phyloP scores from a whole-genome alignment of 37 sponge, comb jelly and placozoan species.

The Tethya wilhelma region DNA sequence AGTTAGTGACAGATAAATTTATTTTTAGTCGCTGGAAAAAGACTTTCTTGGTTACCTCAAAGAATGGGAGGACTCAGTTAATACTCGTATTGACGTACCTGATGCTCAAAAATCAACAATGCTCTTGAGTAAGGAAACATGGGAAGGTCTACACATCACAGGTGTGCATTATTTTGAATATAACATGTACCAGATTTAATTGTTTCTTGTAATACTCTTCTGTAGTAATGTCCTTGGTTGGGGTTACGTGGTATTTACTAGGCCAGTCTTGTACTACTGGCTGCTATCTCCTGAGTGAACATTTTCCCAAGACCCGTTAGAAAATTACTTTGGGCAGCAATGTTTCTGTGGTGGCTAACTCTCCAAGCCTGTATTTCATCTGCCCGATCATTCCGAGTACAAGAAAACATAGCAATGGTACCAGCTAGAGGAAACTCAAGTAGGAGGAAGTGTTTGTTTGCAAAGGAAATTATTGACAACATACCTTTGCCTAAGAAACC shows the following conservation, averaged over 20 bases:
- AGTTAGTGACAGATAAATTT: background rate
- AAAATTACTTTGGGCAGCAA: slow-evolving; percentile 29
- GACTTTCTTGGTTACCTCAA: slow-evolving; percentile 35
- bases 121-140: slow-evolving; percentile 13
- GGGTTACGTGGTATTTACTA: slow-evolving; percentile 15
- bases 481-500: slow-evolving; percentile 3
- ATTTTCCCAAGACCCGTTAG: slow-evolving; percentile 28
- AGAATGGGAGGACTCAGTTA: slow-evolving; percentile 22
- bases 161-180: background rate
- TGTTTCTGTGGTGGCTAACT: slow-evolving; percentile 21
- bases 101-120: background rate
- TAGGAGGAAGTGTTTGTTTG: slow-evolving; percentile 5
- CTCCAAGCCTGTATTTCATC: slow-evolving; percentile 1
- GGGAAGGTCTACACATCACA: slow-evolving; percentile 10
- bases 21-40: slow-evolving; percentile 18
- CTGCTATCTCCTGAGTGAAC: slow-evolving; percentile 14
- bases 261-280: background rate
- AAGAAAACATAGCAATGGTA: slow-evolving; percentile 7
- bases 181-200: background rate
- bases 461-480: background rate
- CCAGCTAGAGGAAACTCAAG: slow-evolving; percentile 16
- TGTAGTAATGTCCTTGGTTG: slow-evolving; percentile 28
- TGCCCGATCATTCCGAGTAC: slow-evolving; percentile 12
- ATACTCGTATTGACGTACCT: background rate
- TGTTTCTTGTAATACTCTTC: background rate